Conservation (phyloP, 2,113 vertebrate species). For the Ochotona curzoniae region DNA sequence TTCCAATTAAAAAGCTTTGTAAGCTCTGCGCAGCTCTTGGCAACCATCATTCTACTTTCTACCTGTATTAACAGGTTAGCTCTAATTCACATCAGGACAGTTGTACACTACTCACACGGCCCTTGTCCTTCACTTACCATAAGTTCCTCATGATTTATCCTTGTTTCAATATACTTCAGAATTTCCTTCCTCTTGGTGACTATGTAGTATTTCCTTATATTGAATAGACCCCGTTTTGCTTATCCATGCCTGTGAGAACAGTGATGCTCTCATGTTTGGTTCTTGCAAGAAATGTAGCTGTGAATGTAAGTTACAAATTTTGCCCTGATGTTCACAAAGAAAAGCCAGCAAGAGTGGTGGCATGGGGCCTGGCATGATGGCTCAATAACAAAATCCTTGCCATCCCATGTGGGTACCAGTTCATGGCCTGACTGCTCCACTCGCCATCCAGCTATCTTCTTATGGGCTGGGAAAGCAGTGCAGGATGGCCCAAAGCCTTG, state of each 20-base stretch:
- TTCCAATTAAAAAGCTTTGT: background rate
- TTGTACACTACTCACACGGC: background rate
- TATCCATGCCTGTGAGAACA: background rate
- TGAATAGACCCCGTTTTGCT: background rate
- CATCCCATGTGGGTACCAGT: too few species aligned
- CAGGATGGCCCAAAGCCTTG: too few species aligned
- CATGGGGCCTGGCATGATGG: background rate
- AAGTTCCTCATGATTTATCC: background rate
- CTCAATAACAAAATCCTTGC: background rate
- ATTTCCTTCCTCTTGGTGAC: background rate
- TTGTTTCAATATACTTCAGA: background rate
- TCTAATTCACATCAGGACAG: background rate
- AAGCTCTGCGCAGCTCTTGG: background rate
- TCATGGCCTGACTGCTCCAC: too few species aligned
- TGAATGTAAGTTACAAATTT: background rate
- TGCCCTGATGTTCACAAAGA: background rate
- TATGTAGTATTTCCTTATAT: background rate
- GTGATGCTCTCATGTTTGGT: background rate
- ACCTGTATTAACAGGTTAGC: background rate
- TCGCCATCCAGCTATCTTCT: too few species aligned
- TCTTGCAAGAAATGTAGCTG: background rate
- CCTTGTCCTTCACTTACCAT: background rate
- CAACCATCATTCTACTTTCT: background rate
- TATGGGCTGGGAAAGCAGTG: too few species aligned
- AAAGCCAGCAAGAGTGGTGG: background rate